Conservation (phyloP, 2,888 invertebrate species). For the Sipha maydis region DNA sequence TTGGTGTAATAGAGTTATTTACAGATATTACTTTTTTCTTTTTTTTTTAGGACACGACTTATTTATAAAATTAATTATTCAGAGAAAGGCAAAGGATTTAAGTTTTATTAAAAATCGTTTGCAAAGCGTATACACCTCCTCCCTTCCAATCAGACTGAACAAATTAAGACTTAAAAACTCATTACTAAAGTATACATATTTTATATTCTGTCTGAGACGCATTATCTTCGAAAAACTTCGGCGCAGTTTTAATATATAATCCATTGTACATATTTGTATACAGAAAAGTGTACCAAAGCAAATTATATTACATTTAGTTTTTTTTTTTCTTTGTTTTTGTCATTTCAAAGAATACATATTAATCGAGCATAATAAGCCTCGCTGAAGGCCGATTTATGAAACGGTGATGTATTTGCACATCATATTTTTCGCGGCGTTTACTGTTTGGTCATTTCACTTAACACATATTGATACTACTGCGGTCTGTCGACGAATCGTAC, state of each 20-base stretch:
- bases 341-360: constrained; percentile 14
- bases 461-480: background rate
- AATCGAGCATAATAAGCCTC: background rate
- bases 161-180: constrained; percentile 54
- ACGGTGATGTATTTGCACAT: background rate
- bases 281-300: background rate
- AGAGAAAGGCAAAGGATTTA: constrained; percentile 24
- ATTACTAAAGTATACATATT: constrained; percentile 46
- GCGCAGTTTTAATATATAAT: background rate
- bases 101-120: constrained; percentile 26
- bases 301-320: background rate
- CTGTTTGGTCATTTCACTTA: constrained; percentile 5
- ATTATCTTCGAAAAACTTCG: constrained; percentile 10
- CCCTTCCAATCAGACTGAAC: constrained; percentile 38
- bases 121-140: background rate
- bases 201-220: constrained; percentile 36
- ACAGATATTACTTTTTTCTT: background rate
- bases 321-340: background rate
- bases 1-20: background rate
- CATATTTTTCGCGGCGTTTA: background rate
- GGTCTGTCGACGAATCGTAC: background rate
- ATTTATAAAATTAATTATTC: constrained; percentile 20
- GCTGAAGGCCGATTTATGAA: background rate
- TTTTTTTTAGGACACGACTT: background rate
- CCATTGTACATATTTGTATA: background rate